A percentile compares a stretch with the other conserved stretches of the same genome.
phyloP scores from a whole-genome alignment of 2,113 vertebrate species.

The Stictonetta naevosa region DNA sequence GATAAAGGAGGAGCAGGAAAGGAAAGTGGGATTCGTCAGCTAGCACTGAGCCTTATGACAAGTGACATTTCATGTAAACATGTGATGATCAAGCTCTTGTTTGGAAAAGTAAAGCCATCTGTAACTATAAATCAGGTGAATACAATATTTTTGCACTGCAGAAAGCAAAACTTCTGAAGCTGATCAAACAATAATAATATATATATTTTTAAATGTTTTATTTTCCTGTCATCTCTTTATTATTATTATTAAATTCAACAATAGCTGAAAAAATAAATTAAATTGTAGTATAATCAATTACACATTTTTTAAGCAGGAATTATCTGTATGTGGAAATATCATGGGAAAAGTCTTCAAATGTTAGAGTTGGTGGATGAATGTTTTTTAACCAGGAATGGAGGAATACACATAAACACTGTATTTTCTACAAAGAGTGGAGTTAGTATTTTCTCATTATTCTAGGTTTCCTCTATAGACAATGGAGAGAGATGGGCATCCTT shows the following conservation, averaged over 20 bases:
- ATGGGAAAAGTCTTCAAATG: background rate
- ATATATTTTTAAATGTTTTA: no score
- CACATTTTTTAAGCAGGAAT: background rate
- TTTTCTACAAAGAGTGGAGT: background rate
- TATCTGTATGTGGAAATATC: background rate
- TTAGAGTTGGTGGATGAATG: background rate
- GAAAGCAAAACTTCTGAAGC: background rate
- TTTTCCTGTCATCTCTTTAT: background rate
- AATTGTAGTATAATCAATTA: background rate
- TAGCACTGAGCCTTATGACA: no score
- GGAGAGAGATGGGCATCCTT: background rate
- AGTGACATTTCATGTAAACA: background rate
- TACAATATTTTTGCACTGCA: background rate
- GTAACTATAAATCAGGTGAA: background rate
- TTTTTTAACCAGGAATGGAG: background rate
- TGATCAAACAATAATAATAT: background rate
- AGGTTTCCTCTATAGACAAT: background rate
- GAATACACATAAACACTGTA: background rate
- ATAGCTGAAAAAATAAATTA: background rate
- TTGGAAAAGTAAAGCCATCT: background rate
- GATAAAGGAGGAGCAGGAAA: background rate
- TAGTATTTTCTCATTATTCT: background rate
- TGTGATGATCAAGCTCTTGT: background rate
- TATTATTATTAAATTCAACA: background rate
- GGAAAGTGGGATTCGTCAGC: background rate